These are phyloP conservation scores for Pterocles burchelli DNA, from an alignment of 2,113 vertebrate genomes.

Conservation along the genomic window DNA sequence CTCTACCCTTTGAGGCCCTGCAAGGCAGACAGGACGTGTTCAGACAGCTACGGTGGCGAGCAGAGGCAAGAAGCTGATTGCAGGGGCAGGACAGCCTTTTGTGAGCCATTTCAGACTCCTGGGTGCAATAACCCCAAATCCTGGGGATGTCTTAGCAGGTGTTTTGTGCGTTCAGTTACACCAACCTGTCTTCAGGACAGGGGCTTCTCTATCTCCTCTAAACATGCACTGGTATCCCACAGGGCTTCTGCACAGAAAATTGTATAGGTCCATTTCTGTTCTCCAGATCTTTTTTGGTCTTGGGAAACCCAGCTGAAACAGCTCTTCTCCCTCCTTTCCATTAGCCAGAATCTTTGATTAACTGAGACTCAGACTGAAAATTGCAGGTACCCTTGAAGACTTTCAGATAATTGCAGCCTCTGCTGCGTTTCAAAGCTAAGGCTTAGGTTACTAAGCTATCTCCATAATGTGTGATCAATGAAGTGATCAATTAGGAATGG, in stretches of 20 bases:
- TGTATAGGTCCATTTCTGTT: background rate
- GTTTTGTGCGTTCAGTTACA: background rate
- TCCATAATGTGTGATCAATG: conserved; percentile 57
- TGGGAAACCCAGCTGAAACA: background rate
- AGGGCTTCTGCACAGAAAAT: background rate
- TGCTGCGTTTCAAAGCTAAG: conserved; percentile 20
- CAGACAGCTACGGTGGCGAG: rapidly evolving
- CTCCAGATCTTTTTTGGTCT: background rate
- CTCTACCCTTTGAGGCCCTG: background rate
- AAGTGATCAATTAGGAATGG: conserved; percentile 55
- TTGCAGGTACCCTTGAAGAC: conserved; percentile 48
- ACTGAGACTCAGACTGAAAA: background rate
- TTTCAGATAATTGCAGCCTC: conserved; percentile 46
- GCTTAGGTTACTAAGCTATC: conserved; percentile 24
- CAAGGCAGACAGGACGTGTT: background rate
- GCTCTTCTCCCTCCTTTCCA: conserved; percentile 7
- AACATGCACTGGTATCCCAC: background rate
- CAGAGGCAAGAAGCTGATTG: background rate
- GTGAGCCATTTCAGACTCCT: background rate
- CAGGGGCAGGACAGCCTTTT: background rate
- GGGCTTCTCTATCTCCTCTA: background rate
- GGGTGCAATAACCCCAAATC: background rate
- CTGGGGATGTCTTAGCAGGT: background rate
- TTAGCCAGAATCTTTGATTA: conserved; percentile 41
- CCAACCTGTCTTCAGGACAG: background rate